Evolutionary conservation across 2,888 invertebrate species (phyloP).

Genomic region (Pachycephus smyrnensis): DNA sequence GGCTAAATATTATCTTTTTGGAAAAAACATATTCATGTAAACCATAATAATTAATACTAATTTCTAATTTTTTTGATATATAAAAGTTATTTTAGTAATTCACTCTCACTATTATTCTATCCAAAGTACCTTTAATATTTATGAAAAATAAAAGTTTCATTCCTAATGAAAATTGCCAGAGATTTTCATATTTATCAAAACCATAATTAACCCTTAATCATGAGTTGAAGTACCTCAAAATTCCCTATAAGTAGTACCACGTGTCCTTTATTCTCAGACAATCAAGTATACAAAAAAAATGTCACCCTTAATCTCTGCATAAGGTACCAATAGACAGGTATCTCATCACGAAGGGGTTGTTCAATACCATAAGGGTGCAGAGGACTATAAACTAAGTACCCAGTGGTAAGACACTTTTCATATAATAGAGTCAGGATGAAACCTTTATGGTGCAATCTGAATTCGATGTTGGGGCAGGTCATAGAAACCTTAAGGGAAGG

Average conservation of each 20-base stretch:
- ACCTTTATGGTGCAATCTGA: background rate
- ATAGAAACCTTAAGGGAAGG: slow-evolving; percentile 13
- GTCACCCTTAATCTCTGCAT: background rate
- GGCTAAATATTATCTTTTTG: background rate
- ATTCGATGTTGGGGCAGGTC: slow-evolving; percentile 33
- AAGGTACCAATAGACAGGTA: background rate
- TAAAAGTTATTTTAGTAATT: background rate
- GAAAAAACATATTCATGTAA: background rate
- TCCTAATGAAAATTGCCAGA: background rate
- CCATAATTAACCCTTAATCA: background rate
- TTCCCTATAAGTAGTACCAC: background rate
- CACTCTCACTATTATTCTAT: background rate
- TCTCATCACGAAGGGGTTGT: background rate
- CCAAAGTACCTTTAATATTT: too few relatives aligned
- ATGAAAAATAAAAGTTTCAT: background rate
- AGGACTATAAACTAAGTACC: background rate
- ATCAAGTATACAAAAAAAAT: background rate
- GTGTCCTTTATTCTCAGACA: background rate
- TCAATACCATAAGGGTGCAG: background rate
- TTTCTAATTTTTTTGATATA: background rate
- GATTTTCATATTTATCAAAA: background rate
- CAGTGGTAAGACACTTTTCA: background rate
- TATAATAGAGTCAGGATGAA: background rate
- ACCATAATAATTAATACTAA: background rate
- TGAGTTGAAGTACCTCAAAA: background rate